Conservation (phyloP, 2,113 vertebrate genomes). For the Terrapene triunguis region DNA sequence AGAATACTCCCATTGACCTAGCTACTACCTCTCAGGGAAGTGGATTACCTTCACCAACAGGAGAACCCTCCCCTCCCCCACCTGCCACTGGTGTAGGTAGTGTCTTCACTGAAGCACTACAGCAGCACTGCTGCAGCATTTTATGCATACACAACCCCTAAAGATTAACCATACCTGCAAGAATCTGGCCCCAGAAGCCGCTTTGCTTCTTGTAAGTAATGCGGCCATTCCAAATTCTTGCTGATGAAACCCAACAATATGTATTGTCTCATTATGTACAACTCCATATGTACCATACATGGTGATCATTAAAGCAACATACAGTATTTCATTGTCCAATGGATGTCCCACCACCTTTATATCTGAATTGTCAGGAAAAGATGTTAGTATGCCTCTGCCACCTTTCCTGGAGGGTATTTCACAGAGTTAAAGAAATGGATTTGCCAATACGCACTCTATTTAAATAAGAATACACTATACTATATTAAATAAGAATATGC, state of each 20-base stretch:
- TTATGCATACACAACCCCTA: not conserved
- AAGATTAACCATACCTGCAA: not conserved
- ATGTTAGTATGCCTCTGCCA: not conserved
- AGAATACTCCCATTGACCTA: too few relatives aligned
- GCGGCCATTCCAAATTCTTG: not conserved
- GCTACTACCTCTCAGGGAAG: not conserved
- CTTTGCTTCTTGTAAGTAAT: not conserved
- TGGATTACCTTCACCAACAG: not conserved
- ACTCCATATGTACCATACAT: fast-evolving
- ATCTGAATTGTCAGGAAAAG: slow-evolving; percentile 4
- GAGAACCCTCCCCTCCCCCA: not conserved
- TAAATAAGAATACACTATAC: slow-evolving; percentile 58
- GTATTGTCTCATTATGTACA: not conserved
- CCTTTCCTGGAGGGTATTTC: not conserved
- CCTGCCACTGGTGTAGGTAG: not conserved
- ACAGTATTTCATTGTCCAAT: not conserved
- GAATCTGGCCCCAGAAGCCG: not conserved
- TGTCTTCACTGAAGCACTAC: not conserved
- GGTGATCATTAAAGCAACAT: not conserved
- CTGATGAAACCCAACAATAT: not conserved
- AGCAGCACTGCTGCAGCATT: not conserved
- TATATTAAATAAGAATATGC: too few relatives aligned
- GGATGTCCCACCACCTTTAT: not conserved
- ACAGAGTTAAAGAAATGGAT: not conserved
- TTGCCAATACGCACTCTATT: slow-evolving; percentile 27